Evolutionary conservation across 2,797 vertebrate genomes (phyloP), one percentile per base, ranked within the genome.

Genomic region (Argyrosomus regius): DNA sequence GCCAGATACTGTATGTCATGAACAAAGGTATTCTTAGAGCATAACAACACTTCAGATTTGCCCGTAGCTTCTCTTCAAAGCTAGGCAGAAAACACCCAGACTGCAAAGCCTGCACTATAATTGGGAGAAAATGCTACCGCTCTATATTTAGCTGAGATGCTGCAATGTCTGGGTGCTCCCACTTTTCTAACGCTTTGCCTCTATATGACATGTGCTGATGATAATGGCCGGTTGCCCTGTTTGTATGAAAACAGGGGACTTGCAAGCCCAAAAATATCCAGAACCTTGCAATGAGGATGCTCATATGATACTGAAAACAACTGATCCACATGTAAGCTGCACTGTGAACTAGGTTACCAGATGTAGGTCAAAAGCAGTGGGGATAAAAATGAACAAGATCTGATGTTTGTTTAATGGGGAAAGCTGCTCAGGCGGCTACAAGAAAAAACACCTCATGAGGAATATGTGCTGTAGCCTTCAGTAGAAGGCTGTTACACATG

Each of bases 141-240:
- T 86, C 89, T 95, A 95, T 94, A 93, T 95, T 93, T 94, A 94
- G 90, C 81, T 26, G 60, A 72, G 77, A 80, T 90, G 75, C 92
- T 90, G 91, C 93, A 95, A 87, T 80, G 90, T 91, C 91, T 93
- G 90, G 89, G 84, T 92, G 85, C 78, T 92, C 87, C 91, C 84
- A 72, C 86, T 88, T 85, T 83, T 72, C 77, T 48, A 85, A 31
- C 7, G 26, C 73, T 77, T 75, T 85, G 61, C 81, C 50, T 87
- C 62, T 52, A 80, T 70, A 11, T 75, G 76, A 81, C 82, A 83
- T 77, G 46, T 59, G 63, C 56, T 60, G 69, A 69, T 86, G 87
- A 85, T 78, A 77, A 80, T 67, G 71, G 60, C 39, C 63, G 87
- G 67, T 78, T 57, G 58, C 49, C 48, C 67, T 77, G 12, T 87